Percentiles rank a stretch among this genome's conserved stretches.
phyloP scores from a whole-genome alignment of 2,113 vertebrate genomes.

The crab-eating macaque (Macaca fascicularis) region DNA sequence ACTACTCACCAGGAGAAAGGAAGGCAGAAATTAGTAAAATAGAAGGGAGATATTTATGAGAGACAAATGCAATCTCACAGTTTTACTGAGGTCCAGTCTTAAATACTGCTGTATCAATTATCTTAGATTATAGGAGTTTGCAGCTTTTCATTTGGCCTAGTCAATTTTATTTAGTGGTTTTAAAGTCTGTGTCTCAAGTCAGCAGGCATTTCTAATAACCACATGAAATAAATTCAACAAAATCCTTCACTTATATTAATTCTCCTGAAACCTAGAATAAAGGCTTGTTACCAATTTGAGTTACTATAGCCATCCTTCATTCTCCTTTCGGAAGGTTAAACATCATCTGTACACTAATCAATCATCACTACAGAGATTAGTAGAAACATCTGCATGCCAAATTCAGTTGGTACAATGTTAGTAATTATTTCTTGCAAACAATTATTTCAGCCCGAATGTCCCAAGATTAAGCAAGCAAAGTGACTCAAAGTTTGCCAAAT shows the following conservation, averaged over 20 bases:
- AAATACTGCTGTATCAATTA: neutral
- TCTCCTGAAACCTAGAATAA: neutral
- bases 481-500: neutral
- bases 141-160: neutral
- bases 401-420: neutral
- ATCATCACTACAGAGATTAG: neutral
- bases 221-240: neutral
- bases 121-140: neutral
- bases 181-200: neutral
- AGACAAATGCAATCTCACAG: neutral
- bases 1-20: neutral
- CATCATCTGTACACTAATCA: neutral
- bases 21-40: neutral
- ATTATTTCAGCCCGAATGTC: neutral
- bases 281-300: neutral
- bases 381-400: neutral
- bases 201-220: neutral
- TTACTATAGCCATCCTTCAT: neutral
- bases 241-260: neutral
- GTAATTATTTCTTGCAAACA: neutral
- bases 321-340: neutral
- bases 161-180: neutral
- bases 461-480: neutral
- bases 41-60: neutral
- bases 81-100: neutral